Base-by-base conservation (phyloP, 2,113 vertebrate genomes). In the Climacteris rufus region DNA sequence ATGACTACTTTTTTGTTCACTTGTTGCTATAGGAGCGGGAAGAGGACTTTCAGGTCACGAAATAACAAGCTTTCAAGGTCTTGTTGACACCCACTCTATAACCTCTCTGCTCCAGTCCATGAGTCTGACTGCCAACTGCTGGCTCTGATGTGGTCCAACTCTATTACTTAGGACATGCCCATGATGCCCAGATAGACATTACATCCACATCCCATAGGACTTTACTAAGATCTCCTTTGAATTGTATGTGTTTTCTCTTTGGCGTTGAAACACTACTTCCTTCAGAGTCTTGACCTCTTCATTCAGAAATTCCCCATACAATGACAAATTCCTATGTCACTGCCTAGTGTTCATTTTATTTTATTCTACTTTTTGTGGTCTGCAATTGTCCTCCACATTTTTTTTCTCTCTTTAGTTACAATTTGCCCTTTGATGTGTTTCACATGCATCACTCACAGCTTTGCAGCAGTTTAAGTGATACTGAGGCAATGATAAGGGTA, bases 71-170 rank as follows among this genome's bases (percentile, higher is more conserved):
- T 61, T 69, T 56, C 16, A 61, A 17, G 13, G 7, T 33, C 24
- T 56, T 52, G 2, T 21, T 24, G 31, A 88, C 19, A 18, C 10
- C 9, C 4, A 0, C 3, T 27, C 30, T 35, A 13, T 11, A 71
- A 8, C 2, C 2, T n/a, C 39, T 63, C 76, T 4, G 1, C 28
- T 12, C 5, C 5, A 2, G 14, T 68, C 14, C 9, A 44, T 30
- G 16, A 87, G 39, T 68, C 6, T 68, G 39, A 7, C 8, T 23
- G 40, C 19, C 37, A 35, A 11, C 22, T 64, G 7, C 9, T 33
- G 42, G 11, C 27, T 89, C 45, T 31, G 42, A 45, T 28, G 27
- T 8, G 18, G 15, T 59, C 23, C 83, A 76, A 5, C 5, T 75
- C 31, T 85, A 9, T 18, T 74, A 20, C 10, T 31, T 44, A 40